These are phyloP conservation scores for Macaca mulatta DNA, from an alignment of 2,113 vertebrate genomes.

Conservation along the genomic window DNA sequence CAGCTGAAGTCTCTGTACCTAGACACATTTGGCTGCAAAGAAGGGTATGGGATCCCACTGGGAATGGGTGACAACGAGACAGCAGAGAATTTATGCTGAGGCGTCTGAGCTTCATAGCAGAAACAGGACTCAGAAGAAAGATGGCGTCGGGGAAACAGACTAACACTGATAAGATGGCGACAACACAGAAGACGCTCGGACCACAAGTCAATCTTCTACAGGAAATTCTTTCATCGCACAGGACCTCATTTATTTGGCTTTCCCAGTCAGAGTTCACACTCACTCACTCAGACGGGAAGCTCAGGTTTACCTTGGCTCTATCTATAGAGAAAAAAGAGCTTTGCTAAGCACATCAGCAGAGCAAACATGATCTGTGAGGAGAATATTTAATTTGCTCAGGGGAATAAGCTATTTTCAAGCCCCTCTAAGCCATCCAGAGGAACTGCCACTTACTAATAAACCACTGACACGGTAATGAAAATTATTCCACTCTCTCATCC, in stretches of 20 bases:
- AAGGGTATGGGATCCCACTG: background rate
- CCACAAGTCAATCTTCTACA: background rate
- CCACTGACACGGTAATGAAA: background rate
- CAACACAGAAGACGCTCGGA: accelerated
- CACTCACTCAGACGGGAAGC: accelerated
- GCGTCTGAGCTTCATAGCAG: background rate
- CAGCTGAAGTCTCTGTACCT: background rate
- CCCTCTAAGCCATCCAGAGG: background rate
- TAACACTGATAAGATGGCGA: accelerated
- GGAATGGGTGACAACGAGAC: background rate
- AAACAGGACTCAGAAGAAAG: background rate
- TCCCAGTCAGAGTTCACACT: background rate
- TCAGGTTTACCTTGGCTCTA: no score
- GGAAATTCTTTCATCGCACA: background rate
- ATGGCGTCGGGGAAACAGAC: background rate
- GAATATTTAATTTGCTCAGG: background rate
- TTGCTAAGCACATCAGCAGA: background rate
- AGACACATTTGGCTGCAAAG: background rate
- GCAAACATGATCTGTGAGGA: background rate
- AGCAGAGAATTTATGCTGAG: background rate
- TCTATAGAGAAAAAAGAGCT: no score
- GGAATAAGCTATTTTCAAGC: background rate
- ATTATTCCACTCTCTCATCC: background rate
- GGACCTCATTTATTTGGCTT: background rate
- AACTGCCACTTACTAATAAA: background rate